Evolutionary conservation across 2,113 vertebrate species (phyloP), one percentile per base, ranked within the genome.

Genomic region (Terrapene triunguis): DNA sequence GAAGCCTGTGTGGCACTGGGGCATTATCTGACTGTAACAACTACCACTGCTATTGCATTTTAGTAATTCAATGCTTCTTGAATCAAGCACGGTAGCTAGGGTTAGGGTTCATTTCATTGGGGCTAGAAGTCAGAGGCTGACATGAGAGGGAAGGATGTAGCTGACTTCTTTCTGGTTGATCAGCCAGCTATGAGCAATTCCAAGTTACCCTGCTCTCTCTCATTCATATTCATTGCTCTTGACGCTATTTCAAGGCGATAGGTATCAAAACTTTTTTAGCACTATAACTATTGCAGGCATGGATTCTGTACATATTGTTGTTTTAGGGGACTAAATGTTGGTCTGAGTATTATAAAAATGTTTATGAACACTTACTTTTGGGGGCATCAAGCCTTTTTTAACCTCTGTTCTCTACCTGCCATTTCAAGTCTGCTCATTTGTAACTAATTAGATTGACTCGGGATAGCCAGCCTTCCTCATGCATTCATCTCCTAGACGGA

Each of bases 101-200:
- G 72, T 3, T 14, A 80, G 24, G 1, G 3, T 16, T 72, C 11
- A 1, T 14, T 94, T 59, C 65, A 50, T 32, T 0, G 32, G 0
- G 10, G 0, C 17, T 29, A 25, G 85, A 78, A n/a, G 8, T 12
- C 8, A 79, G 55, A 80, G n/a, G 21, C 11, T 78, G 69, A 42
- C 6, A 55, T 42, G 83, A n/a, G 12, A 88, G 17, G 42, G 42
- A 85, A 69, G 53, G 21, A 57, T 2, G 9, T 21, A 29, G 84
- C 79, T 5, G 51, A 8, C 11, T 44, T 47, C 38, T 16, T 22
- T 22, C 25, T 5, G 7, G 1, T 32, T 57, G n/a, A 32, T n/a
- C 22, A 1, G 0, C 74, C 48, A 91, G 57, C 76, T 0, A 82
- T 2, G 62, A 53, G 2, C 5, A 76, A 76, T 86, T 44, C 38